Conservation (phyloP, 2,888 invertebrate species). For the Arge pagana region DNA sequence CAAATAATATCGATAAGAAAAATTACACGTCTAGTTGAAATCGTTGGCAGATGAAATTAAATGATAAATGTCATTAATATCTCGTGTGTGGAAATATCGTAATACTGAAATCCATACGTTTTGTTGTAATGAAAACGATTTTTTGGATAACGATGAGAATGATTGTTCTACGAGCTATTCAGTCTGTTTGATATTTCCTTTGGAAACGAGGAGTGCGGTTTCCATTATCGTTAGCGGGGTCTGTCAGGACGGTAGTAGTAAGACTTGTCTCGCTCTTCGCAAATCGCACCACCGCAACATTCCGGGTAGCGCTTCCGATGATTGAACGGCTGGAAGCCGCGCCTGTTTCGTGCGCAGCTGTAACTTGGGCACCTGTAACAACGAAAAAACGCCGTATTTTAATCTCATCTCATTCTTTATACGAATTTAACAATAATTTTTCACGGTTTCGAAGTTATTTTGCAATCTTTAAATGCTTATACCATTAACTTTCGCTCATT, state of each 20-base stretch:
- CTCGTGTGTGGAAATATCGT: too few species aligned
- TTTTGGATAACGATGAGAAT: not conserved
- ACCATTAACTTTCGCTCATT: too few species aligned
- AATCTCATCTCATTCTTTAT: too few species aligned
- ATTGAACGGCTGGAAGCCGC: slow-evolving; percentile 26
- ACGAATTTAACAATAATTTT: too few species aligned
- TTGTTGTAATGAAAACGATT: not conserved
- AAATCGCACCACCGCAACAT: slow-evolving; percentile 34
- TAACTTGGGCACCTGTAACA: slow-evolving; percentile 24
- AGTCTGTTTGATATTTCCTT: too few species aligned
- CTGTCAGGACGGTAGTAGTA: slow-evolving; percentile 11
- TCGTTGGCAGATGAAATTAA: too few species aligned
- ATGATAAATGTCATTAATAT: too few species aligned
- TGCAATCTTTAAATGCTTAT: too few species aligned
- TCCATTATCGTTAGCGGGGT: not conserved
- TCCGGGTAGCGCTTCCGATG: slow-evolving; percentile 32
- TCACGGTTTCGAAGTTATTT: too few species aligned
- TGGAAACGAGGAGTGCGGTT: not conserved
- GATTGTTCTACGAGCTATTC: not conserved
- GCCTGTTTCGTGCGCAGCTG: slow-evolving; percentile 17
- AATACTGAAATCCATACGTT: slow-evolving; percentile 8
- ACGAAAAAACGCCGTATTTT: not conserved
- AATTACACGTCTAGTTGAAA: too few species aligned
- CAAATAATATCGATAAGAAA: too few species aligned
- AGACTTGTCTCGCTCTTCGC: slow-evolving; percentile 17